A percentile compares a stretch with the other conserved stretches of the same genome.
These are phyloP conservation scores for Tetramorium alpestre DNA, from an alignment of 1,140 invertebrate species.

Conservation along the genomic window DNA sequence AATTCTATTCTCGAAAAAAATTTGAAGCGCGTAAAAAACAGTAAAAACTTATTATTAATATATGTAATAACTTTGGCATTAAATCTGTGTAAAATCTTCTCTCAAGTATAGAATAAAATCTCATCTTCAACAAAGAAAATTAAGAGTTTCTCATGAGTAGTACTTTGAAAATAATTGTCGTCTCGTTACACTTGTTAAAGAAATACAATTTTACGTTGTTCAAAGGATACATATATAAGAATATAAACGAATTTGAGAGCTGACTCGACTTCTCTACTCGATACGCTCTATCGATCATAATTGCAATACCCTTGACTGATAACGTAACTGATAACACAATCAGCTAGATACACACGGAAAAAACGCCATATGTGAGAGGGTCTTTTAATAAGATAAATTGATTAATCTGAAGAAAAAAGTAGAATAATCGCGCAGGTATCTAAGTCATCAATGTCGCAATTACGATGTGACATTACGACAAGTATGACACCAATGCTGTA, in stretches of 20 bases:
- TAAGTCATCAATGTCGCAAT: constrained; percentile 7
- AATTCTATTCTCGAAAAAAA: not conserved
- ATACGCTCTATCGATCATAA: not conserved
- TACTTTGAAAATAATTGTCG: not conserved
- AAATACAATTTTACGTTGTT: not conserved
- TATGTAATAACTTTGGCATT: not conserved
- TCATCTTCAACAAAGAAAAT: not conserved
- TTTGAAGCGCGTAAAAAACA: not conserved
- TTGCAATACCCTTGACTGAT: constrained; percentile 29
- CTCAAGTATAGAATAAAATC: constrained; percentile 14
- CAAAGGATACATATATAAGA: not conserved
- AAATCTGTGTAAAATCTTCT: not conserved
- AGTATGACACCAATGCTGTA: constrained; percentile 24
- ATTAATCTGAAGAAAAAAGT: constrained; percentile 26
- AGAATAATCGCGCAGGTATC: not conserved
- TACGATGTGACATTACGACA: not conserved
- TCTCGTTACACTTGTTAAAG: not conserved
- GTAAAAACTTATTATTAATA: not conserved
- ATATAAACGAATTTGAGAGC: not conserved
- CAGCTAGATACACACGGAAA: not conserved
- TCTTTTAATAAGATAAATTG: not conserved
- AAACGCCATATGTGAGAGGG: not conserved
- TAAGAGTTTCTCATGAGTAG: not conserved
- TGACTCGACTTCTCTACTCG: not conserved
- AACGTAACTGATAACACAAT: constrained; percentile 23